Percentiles rank a stretch among this genome's conserved stretches.
Evolutionary conservation across 2,888 invertebrate species (phyloP).

Genomic region (Harpalus rufipes): DNA sequence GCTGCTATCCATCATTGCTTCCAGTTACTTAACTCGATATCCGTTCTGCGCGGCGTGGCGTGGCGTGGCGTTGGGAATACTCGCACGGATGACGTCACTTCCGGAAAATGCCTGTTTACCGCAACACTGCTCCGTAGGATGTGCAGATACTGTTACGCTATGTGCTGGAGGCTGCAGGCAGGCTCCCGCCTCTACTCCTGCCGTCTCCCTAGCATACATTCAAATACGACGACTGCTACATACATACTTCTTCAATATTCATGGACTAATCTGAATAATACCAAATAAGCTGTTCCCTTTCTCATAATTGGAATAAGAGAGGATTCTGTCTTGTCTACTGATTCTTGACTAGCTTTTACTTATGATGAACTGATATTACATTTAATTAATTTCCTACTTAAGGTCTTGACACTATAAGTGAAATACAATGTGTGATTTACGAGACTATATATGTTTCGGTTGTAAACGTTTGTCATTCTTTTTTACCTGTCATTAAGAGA

Average conservation of each 20-base stretch:
- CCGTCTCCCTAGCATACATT: neutral
- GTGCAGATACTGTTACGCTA: conserved; percentile 17
- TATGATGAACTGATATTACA: too few species aligned
- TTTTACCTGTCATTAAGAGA: too few species aligned
- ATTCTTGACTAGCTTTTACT: too few species aligned
- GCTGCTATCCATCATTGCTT: conserved; percentile 66
- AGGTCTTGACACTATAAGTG: too few species aligned
- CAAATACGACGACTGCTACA: too few species aligned
- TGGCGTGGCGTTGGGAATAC: neutral
- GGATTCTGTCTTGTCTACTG: too few species aligned
- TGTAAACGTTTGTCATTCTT: too few species aligned
- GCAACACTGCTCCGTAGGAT: conserved; percentile 43
- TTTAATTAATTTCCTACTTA: too few species aligned
- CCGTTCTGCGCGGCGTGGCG: conserved; percentile 29
- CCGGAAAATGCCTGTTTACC: conserved; percentile 63
- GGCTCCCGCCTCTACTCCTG: neutral
- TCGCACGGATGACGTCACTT: conserved; percentile 56
- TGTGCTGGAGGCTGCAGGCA: neutral
- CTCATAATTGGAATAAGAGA: neutral
- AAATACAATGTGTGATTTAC: too few species aligned
- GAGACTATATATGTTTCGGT: too few species aligned
- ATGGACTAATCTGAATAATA: neutral
- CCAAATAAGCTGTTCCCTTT: neutral
- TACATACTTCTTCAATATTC: neutral
- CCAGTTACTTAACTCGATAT: conserved; percentile 67